phyloP scores from a whole-genome alignment of 2,113 vertebrate species.

The Otolemur garnettii region DNA sequence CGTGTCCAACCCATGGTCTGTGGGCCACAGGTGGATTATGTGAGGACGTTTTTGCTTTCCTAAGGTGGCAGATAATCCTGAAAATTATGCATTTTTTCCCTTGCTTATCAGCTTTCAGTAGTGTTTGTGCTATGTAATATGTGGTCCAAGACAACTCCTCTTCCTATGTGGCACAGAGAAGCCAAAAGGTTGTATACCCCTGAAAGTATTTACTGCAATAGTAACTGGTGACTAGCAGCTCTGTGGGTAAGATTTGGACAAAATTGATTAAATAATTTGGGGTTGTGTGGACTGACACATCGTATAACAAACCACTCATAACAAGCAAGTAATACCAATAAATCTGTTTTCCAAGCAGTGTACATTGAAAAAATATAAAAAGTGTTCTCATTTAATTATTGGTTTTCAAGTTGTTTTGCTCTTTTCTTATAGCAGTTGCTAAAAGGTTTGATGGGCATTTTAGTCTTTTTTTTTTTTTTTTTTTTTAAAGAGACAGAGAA shows the following conservation, averaged over 20 bases:
- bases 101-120: no score
- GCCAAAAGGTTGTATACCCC: background rate
- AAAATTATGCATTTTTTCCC: no score
- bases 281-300: background rate
- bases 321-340: background rate
- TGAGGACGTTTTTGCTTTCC: no score
- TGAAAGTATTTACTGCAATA: constrained; percentile 2
- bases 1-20: no score
- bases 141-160: no score
- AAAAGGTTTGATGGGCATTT: background rate
- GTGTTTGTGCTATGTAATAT: no score
- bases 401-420: constrained; percentile 35
- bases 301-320: background rate
- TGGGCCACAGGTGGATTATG: no score
- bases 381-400: background rate
- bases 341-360: background rate
- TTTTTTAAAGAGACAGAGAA: no score
- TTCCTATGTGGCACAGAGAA: no score
- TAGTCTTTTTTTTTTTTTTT: background rate
- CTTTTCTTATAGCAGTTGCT: background rate
- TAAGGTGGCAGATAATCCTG: no score
- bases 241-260: background rate
- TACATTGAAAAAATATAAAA: constrained; percentile 6
- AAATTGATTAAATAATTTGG: background rate
- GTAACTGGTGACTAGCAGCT: background rate